Conservation (phyloP, 2,888 invertebrate species). For the Drosophila sordidula region DNA sequence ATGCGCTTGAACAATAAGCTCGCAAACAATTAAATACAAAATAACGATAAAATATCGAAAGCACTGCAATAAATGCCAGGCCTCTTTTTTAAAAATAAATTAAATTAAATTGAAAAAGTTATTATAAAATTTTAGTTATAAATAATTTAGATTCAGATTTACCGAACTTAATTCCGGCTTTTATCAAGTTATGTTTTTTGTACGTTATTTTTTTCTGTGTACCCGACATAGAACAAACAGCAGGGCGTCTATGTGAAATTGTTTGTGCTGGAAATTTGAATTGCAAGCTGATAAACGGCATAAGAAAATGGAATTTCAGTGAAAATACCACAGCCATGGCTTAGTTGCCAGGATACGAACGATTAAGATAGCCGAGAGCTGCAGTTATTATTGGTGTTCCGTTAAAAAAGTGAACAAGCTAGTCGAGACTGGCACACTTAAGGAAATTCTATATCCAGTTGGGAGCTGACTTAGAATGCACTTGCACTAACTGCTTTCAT, state of each 20-base stretch:
- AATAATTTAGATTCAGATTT: no score
- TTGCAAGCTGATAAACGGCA: not conserved
- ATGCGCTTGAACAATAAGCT: conserved; percentile 49
- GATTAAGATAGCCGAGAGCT: not conserved
- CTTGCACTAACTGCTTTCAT: no score
- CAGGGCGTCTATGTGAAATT: no score
- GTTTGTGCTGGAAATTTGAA: not conserved
- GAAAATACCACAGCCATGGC: not conserved
- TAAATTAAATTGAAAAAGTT: no score
- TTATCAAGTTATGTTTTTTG: not conserved
- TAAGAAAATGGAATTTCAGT: conserved; percentile 1
- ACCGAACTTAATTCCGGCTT: no score
- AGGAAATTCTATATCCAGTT: no score
- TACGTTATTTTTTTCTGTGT: not conserved
- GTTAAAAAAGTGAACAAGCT: not conserved
- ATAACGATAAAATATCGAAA: not conserved
- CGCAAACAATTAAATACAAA: conserved; percentile 13
- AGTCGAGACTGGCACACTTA: not conserved
- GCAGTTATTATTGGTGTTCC: not conserved
- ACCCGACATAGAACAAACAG: not conserved
- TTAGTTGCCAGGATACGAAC: not conserved
- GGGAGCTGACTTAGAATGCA: no score
- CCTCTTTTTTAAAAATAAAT: no score
- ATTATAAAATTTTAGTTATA: no score
- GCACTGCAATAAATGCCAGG: not conserved